Evolutionary conservation across 2,113 vertebrate species (phyloP).

Genomic region (Mirza zaza): DNA sequence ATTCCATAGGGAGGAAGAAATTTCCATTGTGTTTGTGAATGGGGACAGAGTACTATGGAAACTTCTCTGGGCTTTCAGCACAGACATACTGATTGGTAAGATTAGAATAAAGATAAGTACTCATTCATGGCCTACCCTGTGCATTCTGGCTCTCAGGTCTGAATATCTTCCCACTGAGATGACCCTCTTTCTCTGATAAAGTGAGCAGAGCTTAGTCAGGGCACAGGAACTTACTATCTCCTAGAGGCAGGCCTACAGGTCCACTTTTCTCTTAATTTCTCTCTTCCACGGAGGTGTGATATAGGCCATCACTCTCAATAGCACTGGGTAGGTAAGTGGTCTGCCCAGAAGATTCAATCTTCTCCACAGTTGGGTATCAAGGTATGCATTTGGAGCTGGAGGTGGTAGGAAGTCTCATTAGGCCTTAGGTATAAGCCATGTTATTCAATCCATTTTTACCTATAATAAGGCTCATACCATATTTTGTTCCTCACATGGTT

Average conservation of each 20-base stretch:
- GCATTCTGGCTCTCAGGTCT: not conserved
- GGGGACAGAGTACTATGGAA: not conserved
- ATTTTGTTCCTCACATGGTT: not conserved
- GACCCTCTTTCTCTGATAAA: not conserved
- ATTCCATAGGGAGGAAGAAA: not conserved
- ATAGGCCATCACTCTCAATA: not conserved
- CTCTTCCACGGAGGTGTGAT: constrained; percentile 12
- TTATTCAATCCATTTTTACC: not conserved
- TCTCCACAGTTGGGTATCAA: not conserved
- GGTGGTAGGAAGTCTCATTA: not conserved
- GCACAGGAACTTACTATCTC: not conserved
- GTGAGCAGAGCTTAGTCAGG: not conserved
- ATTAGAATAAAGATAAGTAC: constrained; percentile 33
- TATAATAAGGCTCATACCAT: not conserved
- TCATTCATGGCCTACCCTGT: not conserved
- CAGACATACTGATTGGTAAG: not conserved
- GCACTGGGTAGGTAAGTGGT: not conserved
- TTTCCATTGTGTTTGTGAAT: not conserved
- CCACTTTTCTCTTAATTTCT: constrained; percentile 9
- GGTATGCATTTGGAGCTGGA: not conserved
- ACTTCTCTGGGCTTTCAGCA: not conserved
- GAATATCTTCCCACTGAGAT: not conserved
- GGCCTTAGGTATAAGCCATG: not conserved
- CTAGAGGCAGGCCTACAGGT: not conserved
- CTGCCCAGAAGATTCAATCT: not conserved